These are phyloP conservation scores for Zosterops lateralis DNA, from an alignment of 2,113 vertebrate genomes.

Conservation along the genomic window DNA sequence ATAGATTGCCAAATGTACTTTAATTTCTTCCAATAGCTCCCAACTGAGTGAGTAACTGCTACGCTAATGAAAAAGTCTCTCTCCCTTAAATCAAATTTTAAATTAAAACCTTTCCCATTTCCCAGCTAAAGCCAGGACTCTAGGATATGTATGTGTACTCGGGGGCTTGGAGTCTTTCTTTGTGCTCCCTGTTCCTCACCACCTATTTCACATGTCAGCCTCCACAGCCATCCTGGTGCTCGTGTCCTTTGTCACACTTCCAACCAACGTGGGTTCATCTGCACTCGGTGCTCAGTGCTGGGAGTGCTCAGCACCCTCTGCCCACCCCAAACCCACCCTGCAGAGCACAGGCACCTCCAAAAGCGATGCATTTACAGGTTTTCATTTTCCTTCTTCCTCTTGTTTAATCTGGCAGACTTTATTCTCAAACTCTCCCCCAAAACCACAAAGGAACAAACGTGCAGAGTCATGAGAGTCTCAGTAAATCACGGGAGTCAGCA, in stretches of 20 bases:
- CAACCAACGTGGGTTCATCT: not conserved
- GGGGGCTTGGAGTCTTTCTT: conserved; percentile 1
- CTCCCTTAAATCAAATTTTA: conserved; percentile 71
- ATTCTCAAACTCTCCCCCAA: not conserved
- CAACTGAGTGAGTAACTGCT: conserved; percentile 69
- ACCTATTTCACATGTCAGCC: not conserved
- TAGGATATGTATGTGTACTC: conserved; percentile 12
- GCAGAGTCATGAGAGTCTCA: not conserved
- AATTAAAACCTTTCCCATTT: conserved; percentile 74
- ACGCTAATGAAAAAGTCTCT: conserved; percentile 66
- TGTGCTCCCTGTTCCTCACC: conserved; percentile 26
- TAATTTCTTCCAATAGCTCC: conserved; percentile 73
- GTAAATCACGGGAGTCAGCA: not conserved
- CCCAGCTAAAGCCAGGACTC: conserved; percentile 59
- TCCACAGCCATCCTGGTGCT: not conserved
- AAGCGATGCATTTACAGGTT: accelerated
- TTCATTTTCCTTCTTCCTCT: not conserved
- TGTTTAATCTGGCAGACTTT: not conserved
- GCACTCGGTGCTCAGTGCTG: accelerated
- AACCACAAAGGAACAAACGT: not conserved
- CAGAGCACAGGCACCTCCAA: not conserved
- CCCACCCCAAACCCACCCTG: not conserved
- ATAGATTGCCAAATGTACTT: conserved; percentile 72
- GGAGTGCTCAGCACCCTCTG: not conserved
- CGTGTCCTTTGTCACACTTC: accelerated